A percentile compares a stretch with the other conserved stretches of the same genome.
Conservation (phyloP, 2,888 invertebrate species). For the Lasioglossum zephyrum region DNA sequence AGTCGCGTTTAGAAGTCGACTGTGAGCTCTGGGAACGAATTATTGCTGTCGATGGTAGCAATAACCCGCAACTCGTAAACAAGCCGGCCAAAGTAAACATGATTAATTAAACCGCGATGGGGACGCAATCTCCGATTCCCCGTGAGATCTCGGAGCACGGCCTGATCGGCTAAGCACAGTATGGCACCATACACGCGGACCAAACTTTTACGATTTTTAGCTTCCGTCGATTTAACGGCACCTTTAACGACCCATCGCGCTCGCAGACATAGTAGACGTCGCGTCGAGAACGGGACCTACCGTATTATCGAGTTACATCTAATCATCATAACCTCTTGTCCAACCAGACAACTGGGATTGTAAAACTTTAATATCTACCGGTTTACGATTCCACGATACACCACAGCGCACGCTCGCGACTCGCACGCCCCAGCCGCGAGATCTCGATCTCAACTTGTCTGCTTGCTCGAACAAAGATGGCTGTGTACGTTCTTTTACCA, state of each 20-base stretch:
- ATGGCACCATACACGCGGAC: not conserved
- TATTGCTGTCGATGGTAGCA: conserved; percentile 28
- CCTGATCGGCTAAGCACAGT: conserved; percentile 25
- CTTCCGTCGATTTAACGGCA: conserved; percentile 82
- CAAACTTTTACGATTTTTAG: conserved; percentile 80
- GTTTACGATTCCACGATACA: conserved; percentile 82
- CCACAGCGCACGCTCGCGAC: conserved; percentile 33
- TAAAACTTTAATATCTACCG: conserved; percentile 83
- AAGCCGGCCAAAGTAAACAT: conserved; percentile 34
- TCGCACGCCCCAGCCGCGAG: not conserved
- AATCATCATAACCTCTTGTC: conserved; percentile 83
- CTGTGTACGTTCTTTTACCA: too few species aligned
- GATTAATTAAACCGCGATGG: conserved; percentile 54
- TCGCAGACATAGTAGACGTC: conserved; percentile 72
- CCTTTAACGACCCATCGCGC: conserved; percentile 80
- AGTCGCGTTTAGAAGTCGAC: not conserved
- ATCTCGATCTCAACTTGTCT: not conserved
- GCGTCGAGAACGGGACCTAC: conserved; percentile 41
- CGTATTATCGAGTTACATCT: conserved; percentile 84
- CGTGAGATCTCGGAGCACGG: conserved; percentile 1
- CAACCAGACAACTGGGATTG: conserved; percentile 78
- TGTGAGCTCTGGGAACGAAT: not conserved
- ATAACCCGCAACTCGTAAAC: conserved; percentile 33
- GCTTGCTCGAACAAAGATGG: not conserved
- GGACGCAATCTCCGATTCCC: conserved; percentile 16